These are phyloP conservation scores for Gallinago solitaria DNA, from an alignment of 2,797 vertebrate species.

Conservation along the genomic window DNA sequence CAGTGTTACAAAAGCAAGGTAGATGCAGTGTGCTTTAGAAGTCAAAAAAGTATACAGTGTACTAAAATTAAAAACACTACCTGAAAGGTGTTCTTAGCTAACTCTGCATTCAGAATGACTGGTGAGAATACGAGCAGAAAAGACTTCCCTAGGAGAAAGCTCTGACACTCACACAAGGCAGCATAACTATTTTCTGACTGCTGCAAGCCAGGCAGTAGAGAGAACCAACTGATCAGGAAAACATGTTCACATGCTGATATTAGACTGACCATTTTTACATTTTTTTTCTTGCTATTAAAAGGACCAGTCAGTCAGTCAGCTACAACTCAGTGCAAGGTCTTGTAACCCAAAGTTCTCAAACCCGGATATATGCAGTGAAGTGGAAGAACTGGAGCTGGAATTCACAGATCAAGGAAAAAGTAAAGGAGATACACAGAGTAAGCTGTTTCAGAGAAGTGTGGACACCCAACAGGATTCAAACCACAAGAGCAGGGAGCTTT, in stretches of 20 bases:
- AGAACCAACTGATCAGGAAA: background rate
- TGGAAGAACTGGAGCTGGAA: background rate
- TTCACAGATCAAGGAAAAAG: background rate
- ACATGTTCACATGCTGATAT: background rate
- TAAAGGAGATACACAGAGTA: background rate
- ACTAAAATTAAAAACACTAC: background rate
- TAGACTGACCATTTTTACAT: background rate
- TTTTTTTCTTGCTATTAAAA: background rate
- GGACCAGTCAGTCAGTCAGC: background rate
- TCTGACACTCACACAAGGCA: background rate
- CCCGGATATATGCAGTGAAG: background rate
- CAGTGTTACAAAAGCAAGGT: background rate
- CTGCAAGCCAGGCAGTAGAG: background rate
- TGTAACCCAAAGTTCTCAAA: background rate
- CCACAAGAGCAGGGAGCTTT: background rate
- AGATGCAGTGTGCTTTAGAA: fast-evolving
- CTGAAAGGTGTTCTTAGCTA: background rate
- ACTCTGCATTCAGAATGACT: background rate
- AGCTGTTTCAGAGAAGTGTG: background rate
- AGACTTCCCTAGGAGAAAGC: background rate
- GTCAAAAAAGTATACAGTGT: background rate
- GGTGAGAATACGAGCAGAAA: background rate
- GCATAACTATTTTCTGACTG: background rate
- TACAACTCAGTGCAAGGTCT: background rate
- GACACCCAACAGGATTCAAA: background rate